Conservation (phyloP, 2,888 invertebrate genomes). For the Enoplolaimus lenunculus region DNA sequence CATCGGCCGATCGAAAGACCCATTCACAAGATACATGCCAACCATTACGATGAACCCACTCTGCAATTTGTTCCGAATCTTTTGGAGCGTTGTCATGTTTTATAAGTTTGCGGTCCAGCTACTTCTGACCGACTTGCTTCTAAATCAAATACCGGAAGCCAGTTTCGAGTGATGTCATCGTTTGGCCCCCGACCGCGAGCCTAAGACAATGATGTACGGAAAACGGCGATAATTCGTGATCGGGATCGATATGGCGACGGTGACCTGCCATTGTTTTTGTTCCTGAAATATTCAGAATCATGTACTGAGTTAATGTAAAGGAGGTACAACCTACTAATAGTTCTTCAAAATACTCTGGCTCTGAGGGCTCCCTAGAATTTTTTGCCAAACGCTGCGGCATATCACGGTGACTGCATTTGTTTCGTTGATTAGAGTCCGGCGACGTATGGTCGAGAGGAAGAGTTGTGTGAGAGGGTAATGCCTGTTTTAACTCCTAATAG, state of each 20-base stretch:
- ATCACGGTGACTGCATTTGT: no score
- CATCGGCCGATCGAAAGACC: background rate
- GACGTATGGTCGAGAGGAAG: no score
- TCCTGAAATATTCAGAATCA: no score
- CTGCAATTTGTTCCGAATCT: background rate
- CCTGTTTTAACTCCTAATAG: background rate
- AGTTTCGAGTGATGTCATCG: background rate
- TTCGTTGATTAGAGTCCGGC: no score
- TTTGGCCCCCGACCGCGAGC: background rate
- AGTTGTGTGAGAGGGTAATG: no score
- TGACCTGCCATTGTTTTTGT: background rate
- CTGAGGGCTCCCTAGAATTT: no score
- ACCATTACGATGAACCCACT: background rate
- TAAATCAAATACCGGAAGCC: background rate
- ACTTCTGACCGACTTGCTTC: background rate
- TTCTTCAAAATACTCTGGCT: no score
- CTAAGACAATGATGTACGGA: background rate
- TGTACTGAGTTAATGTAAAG: no score
- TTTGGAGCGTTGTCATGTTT: background rate
- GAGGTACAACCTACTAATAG: no score
- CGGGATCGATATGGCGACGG: background rate
- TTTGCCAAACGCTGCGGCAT: no score
- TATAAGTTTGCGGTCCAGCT: background rate
- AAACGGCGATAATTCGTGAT: background rate
- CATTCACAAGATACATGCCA: background rate